Base-by-base conservation (phyloP, 1,140 invertebrate species). In the Lepidurus arcticus region DNA sequence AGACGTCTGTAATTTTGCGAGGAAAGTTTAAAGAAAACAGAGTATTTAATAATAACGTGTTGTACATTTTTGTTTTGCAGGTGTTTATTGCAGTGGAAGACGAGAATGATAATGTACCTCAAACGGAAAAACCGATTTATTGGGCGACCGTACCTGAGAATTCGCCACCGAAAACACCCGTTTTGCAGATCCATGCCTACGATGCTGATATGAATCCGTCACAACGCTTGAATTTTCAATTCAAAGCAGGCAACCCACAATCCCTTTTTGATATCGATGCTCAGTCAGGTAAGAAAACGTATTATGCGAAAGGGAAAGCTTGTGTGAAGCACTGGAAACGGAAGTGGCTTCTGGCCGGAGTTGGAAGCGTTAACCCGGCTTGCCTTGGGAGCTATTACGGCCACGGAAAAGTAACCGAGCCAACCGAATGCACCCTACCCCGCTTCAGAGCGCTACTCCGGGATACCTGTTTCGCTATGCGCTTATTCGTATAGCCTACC, bases 71-170 rank as follows among this genome's bases (percentile, higher is more conserved):
- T 21, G 84, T 86, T 78, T 77, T 74, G 42, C 85, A 94, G 92
- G 92, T 98, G n/a, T 97, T 92, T 85, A 90, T 98, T 44, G 89
- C 92, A 83, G 91, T 98, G 74, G 85, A 91, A 73, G 94, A 98
- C 85, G 92, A 93, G 82, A 98, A 98, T 86, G 96, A 99, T 87
- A 95, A 97, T 86, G 90, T 91, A 26, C 96, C 97, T 24, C 87
- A 96, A 85, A 95, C 95, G 44, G 88, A 90, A 77, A 88, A 91
- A 78, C 93, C 96, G 1, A 91, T 94, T 65, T 98, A 98, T 86
- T 91, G 92, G 83, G 91, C 92, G 1, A 88, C 88, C 16, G 89
- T 98, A 45, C 83, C 88, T 10, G 97, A 98, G 88, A 95, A 96
- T 84, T 92, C 92, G 80, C 87, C 90, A 1, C 88, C 89, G 44